Base-by-base conservation (phyloP, 2,888 invertebrate genomes). In the Acutogordius australiensis region DNA sequence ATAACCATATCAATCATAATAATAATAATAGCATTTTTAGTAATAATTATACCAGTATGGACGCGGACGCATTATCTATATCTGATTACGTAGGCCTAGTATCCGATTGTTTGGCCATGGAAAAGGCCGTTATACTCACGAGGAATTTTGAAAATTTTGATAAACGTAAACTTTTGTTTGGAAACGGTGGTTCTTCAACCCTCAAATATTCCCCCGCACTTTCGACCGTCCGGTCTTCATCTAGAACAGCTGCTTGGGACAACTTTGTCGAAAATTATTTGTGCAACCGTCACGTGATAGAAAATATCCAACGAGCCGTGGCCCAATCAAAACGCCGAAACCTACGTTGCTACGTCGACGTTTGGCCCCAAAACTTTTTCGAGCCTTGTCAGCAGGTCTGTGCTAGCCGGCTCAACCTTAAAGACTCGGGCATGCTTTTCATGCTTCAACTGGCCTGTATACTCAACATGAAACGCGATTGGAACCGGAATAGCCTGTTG, bases 361-460 rank as follows among this genome's bases (percentile, higher is more conserved):
- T 97, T 2, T 97, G 94, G 94, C 84, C 94, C 1, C 81, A 90
- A 1, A 90, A 94, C 70, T 79, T 88, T 64, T 79, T 90, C 79
- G 67, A 84, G 80, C 63, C 79, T 73, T 65, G 63, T 30, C 62
- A 79, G 78, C n/a, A n/a, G n/a, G n/a, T n/a, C n/a, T 70, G 80
- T 76, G 67, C 82, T 79, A 72, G 79, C 79, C 60, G 72, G 63
- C 88, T 88, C 73, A 85, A 87, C 64, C 23, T 27, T 2, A 30
- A 61, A 2, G 30, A 30, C 28, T 83, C 64, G 84, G 84, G 1
- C 80, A 86, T 71, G 13, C 75, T 94, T 63, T 97, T 97, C 73
- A 82, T 91, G 77, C 80, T 97, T 70, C 97, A 97, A 70, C 73
- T 97, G 64, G 87, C 91, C 0, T 91, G 91, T 65, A 90, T 97